phyloP scores from a whole-genome alignment of 1,140 invertebrate genomes.

The Marisa cornuarietis region DNA sequence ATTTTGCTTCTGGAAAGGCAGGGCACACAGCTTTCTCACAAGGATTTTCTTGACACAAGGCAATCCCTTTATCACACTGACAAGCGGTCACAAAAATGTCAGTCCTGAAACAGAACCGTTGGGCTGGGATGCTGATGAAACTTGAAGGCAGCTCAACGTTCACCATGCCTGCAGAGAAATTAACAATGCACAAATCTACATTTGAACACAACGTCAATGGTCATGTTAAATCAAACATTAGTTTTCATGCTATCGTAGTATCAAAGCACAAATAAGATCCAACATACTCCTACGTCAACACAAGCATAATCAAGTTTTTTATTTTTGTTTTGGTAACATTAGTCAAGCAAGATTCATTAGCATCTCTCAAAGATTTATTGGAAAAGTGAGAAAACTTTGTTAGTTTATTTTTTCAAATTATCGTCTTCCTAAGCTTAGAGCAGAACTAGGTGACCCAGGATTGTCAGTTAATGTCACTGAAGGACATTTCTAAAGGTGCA shows the following conservation, averaged over 20 bases:
- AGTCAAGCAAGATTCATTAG: no score
- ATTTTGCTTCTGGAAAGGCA: slow-evolving; percentile 52
- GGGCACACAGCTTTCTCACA: slow-evolving; percentile 43
- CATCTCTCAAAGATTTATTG: no score
- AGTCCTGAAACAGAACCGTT: slow-evolving; percentile 53
- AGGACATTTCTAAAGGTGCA: no score
- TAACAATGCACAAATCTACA: background rate
- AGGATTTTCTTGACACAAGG: slow-evolving; percentile 45
- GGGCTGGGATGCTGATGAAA: slow-evolving; percentile 29
- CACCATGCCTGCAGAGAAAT: slow-evolving; percentile 42
- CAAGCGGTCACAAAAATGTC: slow-evolving; percentile 46
- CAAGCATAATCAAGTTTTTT: no score
- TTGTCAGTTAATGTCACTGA: no score
- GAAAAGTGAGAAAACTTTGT: no score
- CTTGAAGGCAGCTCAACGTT: slow-evolving; percentile 28
- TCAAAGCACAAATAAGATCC: no score
- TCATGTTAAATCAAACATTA: background rate
- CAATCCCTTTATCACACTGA: slow-evolving; percentile 37
- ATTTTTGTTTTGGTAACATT: no score
- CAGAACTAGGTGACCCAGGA: no score
- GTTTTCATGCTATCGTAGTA: background rate
- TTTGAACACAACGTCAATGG: background rate
- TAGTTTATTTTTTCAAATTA: no score
- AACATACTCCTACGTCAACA: no score
- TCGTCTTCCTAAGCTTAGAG: no score